Evolutionary conservation across 2,113 vertebrate genomes (phyloP), one percentile per base, ranked within the genome.

Genomic region (Oplegnathus fasciatus): DNA sequence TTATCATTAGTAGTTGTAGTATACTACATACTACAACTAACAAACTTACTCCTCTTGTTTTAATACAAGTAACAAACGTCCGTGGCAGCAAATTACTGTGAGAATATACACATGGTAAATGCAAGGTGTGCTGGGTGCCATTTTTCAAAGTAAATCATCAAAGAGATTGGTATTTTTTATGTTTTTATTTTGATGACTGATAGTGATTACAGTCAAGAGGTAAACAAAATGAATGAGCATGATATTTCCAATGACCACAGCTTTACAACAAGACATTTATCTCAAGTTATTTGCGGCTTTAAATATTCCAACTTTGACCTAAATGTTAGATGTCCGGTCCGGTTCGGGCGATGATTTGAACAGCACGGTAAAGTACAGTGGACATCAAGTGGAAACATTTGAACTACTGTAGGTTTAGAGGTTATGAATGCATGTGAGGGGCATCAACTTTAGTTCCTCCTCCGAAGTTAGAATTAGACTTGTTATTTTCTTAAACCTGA

Each of bases 121-220:
- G 11, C 7, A 44, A 42, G 4, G 28, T 65, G 58, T 60, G 22
- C 64, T 69, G 5, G 9, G n/a, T 76, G 61, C 26, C 52, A 68
- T 76, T 74, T 80, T 60, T 28, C 44, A 76, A 76, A 83, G 34
- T 9, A 78, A 83, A 77, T 48, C 1, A 67, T 71, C 13, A 76
- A 83, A 70, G 52, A 70, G 17, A 82, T 2, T 26, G 15, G 60
- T 73, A 64, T 86, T 92, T 91, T 89, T 88, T 22, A 86, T 40
- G 78, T 87, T 95, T 95, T 95, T 93, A 95, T 95, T 96, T 95
- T 75, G 48, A 94, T 93, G 94, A 94, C 94, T 93, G 89, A 91
- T 91, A 90, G 72, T 89, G 90, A 93, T 91, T 93, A 95, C 93
- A 95, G 94, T 94, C 92, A 93, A 80, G 91, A 94, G 90, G 94